phyloP scores from a whole-genome alignment of 2,888 invertebrate species.

The Rhagonycha lutea region DNA sequence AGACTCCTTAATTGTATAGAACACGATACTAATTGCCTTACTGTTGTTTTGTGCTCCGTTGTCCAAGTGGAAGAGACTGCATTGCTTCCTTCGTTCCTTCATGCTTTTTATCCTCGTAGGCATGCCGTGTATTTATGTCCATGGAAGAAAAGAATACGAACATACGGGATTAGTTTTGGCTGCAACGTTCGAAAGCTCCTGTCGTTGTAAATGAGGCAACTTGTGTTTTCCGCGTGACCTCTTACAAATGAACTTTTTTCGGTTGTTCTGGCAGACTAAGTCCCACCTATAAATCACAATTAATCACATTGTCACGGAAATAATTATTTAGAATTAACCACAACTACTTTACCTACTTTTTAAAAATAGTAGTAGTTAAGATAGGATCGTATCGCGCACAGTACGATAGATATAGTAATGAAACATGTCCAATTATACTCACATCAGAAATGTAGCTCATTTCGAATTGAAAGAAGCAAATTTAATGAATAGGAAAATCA shows the following conservation, averaged over 20 bases:
- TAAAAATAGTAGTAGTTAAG: conserved; percentile 2
- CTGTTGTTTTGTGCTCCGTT: conserved; percentile 51
- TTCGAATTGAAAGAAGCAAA: neutral
- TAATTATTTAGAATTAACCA: conserved; percentile 28
- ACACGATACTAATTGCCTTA: conserved; percentile 56
- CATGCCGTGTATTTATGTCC: conserved; percentile 52
- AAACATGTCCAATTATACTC: neutral
- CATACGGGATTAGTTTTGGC: conserved; percentile 51
- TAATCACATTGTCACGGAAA: conserved; percentile 40
- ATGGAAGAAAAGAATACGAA: conserved; percentile 52
- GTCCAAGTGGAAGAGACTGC: conserved; percentile 49
- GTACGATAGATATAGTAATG: neutral
- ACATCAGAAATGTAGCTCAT: neutral
- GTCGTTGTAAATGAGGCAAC: conserved; percentile 54
- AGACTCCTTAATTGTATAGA: conserved; percentile 54
- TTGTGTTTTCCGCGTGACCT: conserved; percentile 54
- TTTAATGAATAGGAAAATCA: neutral
- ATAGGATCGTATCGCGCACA: neutral
- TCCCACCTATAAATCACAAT: conserved; percentile 47
- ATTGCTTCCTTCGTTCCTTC: conserved; percentile 39
- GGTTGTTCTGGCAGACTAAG: conserved; percentile 39
- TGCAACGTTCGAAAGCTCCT: conserved; percentile 50
- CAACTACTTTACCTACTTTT: conserved; percentile 21
- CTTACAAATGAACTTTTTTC: conserved; percentile 55
- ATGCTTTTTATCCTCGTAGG: conserved; percentile 41